Percentiles rank a stretch among this genome's conserved stretches.
phyloP scores from a whole-genome alignment of 2,888 invertebrate genomes.

The Euplexia lucipara region DNA sequence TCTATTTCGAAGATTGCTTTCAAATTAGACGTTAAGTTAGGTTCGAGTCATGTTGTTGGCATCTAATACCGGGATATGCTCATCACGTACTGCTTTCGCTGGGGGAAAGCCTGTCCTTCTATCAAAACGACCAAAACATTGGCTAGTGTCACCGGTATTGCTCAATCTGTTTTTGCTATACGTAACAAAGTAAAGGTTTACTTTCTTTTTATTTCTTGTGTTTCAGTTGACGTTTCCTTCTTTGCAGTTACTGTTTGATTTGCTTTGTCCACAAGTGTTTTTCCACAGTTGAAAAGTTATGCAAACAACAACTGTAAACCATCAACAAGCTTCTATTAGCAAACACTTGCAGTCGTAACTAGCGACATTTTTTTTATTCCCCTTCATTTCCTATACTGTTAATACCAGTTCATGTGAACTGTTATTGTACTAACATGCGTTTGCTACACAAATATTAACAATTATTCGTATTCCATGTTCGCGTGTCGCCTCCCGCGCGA shows the following conservation, averaged over 20 bases:
- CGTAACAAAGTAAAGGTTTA: conserved; percentile 36
- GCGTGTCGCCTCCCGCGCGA: conserved; percentile 34
- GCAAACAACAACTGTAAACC: conserved; percentile 3
- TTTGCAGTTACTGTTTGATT: background rate
- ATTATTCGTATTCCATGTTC: conserved; percentile 35
- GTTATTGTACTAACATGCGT: conserved; percentile 45
- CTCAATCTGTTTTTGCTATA: conserved; percentile 39
- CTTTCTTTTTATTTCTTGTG: conserved; percentile 36
- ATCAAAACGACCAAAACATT: conserved; percentile 57
- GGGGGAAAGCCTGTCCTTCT: conserved; percentile 69
- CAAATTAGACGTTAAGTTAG: conserved; percentile 71
- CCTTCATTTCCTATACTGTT: conserved; percentile 6
- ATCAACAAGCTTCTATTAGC: background rate
- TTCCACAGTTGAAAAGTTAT: background rate
- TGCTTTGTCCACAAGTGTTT: background rate
- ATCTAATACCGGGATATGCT: conserved; percentile 71
- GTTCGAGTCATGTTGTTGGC: conserved; percentile 57
- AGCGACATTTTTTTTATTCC: conserved; percentile 1
- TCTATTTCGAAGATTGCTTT: conserved; percentile 73
- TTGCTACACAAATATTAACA: conserved; percentile 52
- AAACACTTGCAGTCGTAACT: background rate
- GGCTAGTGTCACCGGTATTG: conserved; percentile 38
- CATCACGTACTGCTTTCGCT: conserved; percentile 86
- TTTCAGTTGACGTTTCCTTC: conserved; percentile 19
- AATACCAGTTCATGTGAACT: conserved; percentile 37